These are phyloP conservation scores for Oscheius sp. DNA, from an alignment of 2,888 invertebrate genomes.

Conservation along the genomic window DNA sequence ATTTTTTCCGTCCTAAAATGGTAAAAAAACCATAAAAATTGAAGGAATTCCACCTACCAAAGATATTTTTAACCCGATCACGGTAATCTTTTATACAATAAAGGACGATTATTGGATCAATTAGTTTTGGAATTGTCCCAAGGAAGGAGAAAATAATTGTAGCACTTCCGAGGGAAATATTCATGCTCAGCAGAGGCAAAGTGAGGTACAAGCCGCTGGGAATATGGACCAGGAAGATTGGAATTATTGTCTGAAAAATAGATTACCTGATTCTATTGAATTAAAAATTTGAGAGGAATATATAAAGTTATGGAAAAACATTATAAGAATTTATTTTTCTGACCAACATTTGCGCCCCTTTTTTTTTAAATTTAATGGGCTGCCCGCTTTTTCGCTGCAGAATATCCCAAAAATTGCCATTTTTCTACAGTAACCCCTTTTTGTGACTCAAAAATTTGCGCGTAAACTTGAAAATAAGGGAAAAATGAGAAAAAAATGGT, in stretches of 20 bases:
- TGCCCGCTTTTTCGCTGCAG: too few species aligned
- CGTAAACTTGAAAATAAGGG: too few species aligned
- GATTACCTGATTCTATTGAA: neutral
- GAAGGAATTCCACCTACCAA: too few species aligned
- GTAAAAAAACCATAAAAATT: too few species aligned
- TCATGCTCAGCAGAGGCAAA: slow-evolving; percentile 14
- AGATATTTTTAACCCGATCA: neutral
- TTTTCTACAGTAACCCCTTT: too few species aligned
- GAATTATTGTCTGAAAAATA: slow-evolving; percentile 10
- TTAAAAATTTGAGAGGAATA: neutral
- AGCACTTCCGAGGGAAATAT: slow-evolving; percentile 20
- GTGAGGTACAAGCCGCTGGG: slow-evolving; percentile 16
- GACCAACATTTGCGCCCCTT: too few species aligned
- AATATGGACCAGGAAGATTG: slow-evolving; percentile 21
- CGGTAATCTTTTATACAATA: slow-evolving; percentile 13
- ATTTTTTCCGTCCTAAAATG: too few species aligned
- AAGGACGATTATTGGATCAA: slow-evolving; percentile 19
- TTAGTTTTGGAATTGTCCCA: slow-evolving; percentile 9
- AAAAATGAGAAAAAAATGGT: too few species aligned
- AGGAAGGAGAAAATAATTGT: slow-evolving; percentile 21
- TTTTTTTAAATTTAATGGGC: too few species aligned
- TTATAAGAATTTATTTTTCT: too few species aligned
- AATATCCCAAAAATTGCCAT: too few species aligned
- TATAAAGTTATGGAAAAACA: neutral
- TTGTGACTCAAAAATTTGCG: too few species aligned